Percentiles rank a stretch among this genome's conserved stretches.
phyloP scores from a whole-genome alignment of 37 sponge, comb jelly and placozoan genomes.

The Oscarella lobularis region DNA sequence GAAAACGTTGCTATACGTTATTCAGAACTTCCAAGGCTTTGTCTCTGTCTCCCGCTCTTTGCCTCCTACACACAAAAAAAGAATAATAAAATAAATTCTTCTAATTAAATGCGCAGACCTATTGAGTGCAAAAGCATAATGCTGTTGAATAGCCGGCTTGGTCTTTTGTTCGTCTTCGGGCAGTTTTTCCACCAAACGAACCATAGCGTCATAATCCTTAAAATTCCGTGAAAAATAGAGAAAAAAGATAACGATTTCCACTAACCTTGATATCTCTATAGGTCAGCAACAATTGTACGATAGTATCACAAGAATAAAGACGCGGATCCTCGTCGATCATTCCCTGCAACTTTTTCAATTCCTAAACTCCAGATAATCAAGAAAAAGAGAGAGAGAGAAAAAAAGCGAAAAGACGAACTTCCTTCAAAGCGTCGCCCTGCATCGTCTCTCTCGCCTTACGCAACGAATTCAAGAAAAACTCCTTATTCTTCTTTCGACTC shows the following conservation, averaged over 20 bases:
- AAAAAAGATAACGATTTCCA: neutral
- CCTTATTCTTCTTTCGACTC: constrained; percentile 46
- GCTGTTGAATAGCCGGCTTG: constrained; percentile 65
- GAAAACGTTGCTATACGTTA: constrained; percentile 20
- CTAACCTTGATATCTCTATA: constrained; percentile 74
- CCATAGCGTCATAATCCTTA: constrained; percentile 78
- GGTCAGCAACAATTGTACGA: constrained; percentile 51
- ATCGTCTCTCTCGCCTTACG: constrained; percentile 45
- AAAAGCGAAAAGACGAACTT: constrained; percentile 14
- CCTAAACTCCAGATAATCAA: constrained; percentile 14
- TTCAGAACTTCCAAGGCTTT: constrained; percentile 57
- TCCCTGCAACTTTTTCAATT: constrained; percentile 34
- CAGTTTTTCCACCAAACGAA: constrained; percentile 49
- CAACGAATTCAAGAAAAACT: constrained; percentile 35
- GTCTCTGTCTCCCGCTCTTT: constrained; percentile 46
- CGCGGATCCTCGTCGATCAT: constrained; percentile 69
- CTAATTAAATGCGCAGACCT: constrained; percentile 26
- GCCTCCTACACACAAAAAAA: constrained; percentile 5
- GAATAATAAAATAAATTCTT: neutral
- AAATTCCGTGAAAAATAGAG: neutral
- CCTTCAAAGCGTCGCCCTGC: constrained; percentile 40
- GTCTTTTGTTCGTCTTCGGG: constrained; percentile 44
- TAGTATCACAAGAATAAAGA: constrained; percentile 54
- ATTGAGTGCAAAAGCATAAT: constrained; percentile 82
- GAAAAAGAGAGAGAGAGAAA: neutral